These are phyloP conservation scores for Lepetodrilus schrolli DNA, from an alignment of 2,888 invertebrate genomes.

Conservation along the genomic window DNA sequence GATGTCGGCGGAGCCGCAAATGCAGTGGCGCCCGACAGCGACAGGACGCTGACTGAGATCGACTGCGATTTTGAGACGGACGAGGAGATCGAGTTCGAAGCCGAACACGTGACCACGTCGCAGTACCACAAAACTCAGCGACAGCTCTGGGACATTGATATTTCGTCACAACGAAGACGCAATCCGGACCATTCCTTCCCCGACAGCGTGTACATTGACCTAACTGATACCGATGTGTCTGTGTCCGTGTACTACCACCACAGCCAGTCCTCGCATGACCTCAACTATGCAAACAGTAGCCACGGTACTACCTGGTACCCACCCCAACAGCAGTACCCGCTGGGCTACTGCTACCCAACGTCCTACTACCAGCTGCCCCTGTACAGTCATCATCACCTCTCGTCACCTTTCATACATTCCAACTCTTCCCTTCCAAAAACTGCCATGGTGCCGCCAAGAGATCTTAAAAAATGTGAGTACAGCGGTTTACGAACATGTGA, in stretches of 20 bases:
- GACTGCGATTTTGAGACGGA: constrained; percentile 17
- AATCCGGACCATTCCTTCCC: constrained; percentile 46
- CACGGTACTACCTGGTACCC: not conserved
- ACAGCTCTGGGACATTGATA: constrained; percentile 63
- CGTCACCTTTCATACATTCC: constrained; percentile 47
- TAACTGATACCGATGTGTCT: constrained; percentile 69
- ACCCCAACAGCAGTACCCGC: not conserved
- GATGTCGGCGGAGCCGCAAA: not conserved
- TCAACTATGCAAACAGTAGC: constrained; percentile 28
- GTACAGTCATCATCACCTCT: constrained; percentile 25
- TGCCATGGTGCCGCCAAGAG: constrained; percentile 67
- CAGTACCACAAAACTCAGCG: constrained; percentile 32
- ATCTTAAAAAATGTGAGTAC: constrained; percentile 70
- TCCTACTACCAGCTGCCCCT: constrained; percentile 34
- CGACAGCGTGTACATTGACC: constrained; percentile 68
- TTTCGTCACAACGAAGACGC: constrained; percentile 47
- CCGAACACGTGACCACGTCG: not conserved
- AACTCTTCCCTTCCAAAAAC: constrained; percentile 59
- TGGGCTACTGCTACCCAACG: constrained; percentile 23
- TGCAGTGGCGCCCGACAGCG: not conserved
- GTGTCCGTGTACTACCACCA: constrained; percentile 69
- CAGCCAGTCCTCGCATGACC: constrained; percentile 48
- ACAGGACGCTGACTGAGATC: not conserved
- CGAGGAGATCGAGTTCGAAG: constrained; percentile 27
- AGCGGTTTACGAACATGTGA: no score